Evolutionary conservation across 2,113 vertebrate genomes (phyloP), one percentile per base, ranked within the genome.

Genomic region (Rhinichthys klamathensis): DNA sequence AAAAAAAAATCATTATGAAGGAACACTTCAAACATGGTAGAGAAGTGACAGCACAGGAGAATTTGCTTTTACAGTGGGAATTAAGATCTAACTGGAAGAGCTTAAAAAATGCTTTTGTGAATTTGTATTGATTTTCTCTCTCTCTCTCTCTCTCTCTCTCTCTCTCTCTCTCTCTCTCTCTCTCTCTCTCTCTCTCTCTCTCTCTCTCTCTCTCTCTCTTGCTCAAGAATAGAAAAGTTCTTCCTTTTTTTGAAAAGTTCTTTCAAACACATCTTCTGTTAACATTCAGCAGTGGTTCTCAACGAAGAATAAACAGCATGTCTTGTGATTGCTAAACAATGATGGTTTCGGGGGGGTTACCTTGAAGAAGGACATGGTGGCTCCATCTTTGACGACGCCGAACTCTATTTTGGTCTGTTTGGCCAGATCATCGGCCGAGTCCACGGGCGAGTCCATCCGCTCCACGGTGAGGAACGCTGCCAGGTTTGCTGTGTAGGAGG

Each of bases 391-490:
- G 86, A 99, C 98, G 0, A 97, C 97, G 2, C 98, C 98, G 0
- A 99, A 99, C 89, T 99, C 98, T 2, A 99, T 99, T 91, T 97
- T 99, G 72, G 98, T 99, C 92, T 99, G 98, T 92, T 99, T 99
- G 85, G 98, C 98, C 86, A 99, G 94, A 92, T 99, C 98, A 5
- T 99, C 98, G 0, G 98, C 98, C 0, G 98, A 99, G 92, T 98
- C 97, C 7, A 99, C 96, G 49, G 97, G 96, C 0, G 98, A 97
- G 16, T 99, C 98, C 98, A 99, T 99, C 82, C 98, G 95, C 92
- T 99, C 98, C 87, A 99, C 97, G 0, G 97, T 99, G 85, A 99
- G 96, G 86, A 99, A 99, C 85, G 98, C 98, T 0, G 98, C 98
- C 25, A 99, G 92, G 93, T 99, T 99, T 76, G 98, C 98, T 7